A percentile compares a stretch with the other conserved stretches of the same genome.
These are phyloP conservation scores for Sepiola atlantica DNA, from an alignment of 2,888 invertebrate species.

Conservation along the genomic window DNA sequence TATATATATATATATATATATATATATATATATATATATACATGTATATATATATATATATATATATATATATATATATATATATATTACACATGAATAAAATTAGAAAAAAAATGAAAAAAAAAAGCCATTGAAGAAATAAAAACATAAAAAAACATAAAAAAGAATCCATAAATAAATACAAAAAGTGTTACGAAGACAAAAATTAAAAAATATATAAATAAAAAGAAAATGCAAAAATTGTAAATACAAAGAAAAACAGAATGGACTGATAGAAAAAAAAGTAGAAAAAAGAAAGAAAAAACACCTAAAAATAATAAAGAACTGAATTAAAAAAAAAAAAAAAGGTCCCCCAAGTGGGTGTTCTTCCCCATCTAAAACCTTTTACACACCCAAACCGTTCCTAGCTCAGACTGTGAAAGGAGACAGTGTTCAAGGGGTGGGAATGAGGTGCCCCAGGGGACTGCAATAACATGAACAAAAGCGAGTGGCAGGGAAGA, in stretches of 20 bases:
- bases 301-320: background rate
- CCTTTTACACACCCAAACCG: background rate
- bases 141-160: no score
- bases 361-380: constrained; percentile 22
- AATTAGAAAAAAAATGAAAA: background rate
- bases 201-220: no score
- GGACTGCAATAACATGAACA: background rate
- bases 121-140: no score
- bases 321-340: background rate
- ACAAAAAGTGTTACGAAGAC: no score
- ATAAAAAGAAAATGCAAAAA: background rate
- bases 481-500: background rate
- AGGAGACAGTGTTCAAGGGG: background rate
- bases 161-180: no score
- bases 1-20: no score
- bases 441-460: background rate
- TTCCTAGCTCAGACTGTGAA: background rate
- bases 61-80: no score
- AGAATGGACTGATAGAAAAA: background rate
- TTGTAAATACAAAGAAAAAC: background rate
- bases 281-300: background rate
- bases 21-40: no score
- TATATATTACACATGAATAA: background rate
- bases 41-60: no score
- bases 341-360: background rate